Evolutionary conservation across 2,888 invertebrate genomes (phyloP), one percentile per base, ranked within the genome.

Genomic region (Lamproptera curius): DNA sequence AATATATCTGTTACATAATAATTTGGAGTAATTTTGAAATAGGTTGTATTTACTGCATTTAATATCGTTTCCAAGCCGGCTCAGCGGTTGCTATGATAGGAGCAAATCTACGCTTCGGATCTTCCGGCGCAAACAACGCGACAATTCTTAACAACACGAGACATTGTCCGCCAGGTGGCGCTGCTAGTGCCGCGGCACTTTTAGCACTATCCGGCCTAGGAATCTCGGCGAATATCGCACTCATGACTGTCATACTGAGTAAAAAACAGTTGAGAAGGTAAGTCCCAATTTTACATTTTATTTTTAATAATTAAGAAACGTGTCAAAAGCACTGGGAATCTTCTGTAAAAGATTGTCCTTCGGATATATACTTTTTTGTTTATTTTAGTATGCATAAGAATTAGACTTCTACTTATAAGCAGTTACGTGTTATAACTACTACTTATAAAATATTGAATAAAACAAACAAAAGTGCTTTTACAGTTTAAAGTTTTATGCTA

Each of bases 181-280:
- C 92, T 15, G 92, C 94, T 1, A 94, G 94, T 73, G 95, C 95
- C 2, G 92, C 92, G 1, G 91, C 95, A 13, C 91, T 95, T 58
- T 91, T 95, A 62, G 92, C 93, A 40, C 89, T 95, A 8, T 94
- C 93, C 2, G 90, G 92, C 2, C 89, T 95, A 54, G 95, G 95
- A 49, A 94, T 95, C 90, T 92, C 92, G 0, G 94, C 95, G 20
- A 95, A 95, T 78, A 81, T 95, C 55, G 92, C 93, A 23, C 90
- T 95, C 43, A 95, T 95, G 94, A 90, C 91, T 8, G 91, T 95
- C 57, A 95, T 95, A 67, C 87, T 95, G 41, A 91, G 92, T 78
- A 94, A 94, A 79, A 91, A 92, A 64, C 94, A 94, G 70, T 87
- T 95, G 34, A 88, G 95, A 67, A 92, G 95, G 95, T 95, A 81